A percentile compares a stretch with the other conserved stretches of the same genome.
Conservation (phyloP, 2,888 invertebrate species). For the Lasioglossum morio region DNA sequence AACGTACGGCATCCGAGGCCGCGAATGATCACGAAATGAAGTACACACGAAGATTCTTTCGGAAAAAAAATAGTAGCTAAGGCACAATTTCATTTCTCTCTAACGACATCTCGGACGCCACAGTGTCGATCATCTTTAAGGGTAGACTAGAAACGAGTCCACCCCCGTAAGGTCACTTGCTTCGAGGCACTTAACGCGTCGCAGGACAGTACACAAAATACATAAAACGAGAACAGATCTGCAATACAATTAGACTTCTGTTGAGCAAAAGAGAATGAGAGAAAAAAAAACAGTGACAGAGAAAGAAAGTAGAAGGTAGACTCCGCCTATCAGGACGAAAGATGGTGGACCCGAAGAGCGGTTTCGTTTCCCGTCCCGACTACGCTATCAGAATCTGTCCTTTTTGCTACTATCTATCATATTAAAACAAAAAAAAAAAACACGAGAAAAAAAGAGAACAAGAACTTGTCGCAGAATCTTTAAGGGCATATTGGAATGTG, state of each 20-base stretch:
- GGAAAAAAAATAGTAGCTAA: slow-evolving; percentile 1
- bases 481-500: slow-evolving; percentile 57
- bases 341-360: neutral
- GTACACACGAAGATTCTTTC: neutral
- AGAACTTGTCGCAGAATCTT: slow-evolving; percentile 36
- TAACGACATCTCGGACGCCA: neutral
- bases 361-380: neutral
- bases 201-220: neutral
- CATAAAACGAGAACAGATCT: neutral
- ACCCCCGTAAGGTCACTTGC: neutral
- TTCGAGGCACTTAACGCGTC: neutral
- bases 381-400: slow-evolving; percentile 12
- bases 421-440: slow-evolving; percentile 13
- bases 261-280: neutral
- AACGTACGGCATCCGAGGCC: neutral
- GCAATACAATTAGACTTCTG: neutral
- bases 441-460: neutral
- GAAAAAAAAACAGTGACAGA: neutral
- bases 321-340: neutral
- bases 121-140: neutral
- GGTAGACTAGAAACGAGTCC: too few species aligned
- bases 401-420: slow-evolving; percentile 27
- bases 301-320: neutral
- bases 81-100: slow-evolving; percentile 7
- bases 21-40: neutral